A percentile compares a stretch with the other conserved stretches of the same genome.
Evolutionary conservation across 1,140 invertebrate genomes (phyloP).

Genomic region (Drosophila nebulosa): DNA sequence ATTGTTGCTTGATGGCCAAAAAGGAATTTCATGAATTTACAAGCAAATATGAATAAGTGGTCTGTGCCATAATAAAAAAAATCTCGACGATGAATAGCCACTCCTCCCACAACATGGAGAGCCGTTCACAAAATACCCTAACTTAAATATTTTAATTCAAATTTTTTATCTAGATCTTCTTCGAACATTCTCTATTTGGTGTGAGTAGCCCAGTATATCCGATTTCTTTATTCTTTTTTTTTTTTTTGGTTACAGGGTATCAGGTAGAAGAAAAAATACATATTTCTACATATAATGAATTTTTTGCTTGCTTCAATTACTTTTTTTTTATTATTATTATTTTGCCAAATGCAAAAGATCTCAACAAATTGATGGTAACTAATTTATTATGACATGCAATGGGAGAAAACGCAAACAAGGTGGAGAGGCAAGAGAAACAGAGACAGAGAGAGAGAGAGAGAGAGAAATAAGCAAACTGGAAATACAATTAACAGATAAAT

Average conservation of each 20-base stretch:
- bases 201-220: too few species aligned
- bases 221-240: too few species aligned
- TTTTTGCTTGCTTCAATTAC: slow-evolving; percentile 1
- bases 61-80: background rate
- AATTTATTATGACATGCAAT: slow-evolving; percentile 43
- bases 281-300: too few species aligned
- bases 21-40: slow-evolving; percentile 39
- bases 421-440: background rate
- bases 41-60: slow-evolving; percentile 10
- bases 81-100: background rate
- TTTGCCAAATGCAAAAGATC: slow-evolving; percentile 26
- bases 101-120: background rate
- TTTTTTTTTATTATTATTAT: slow-evolving; percentile 8
- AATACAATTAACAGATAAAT: slow-evolving; percentile 45
- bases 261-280: background rate
- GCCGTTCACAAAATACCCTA: background rate
- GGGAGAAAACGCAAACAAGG: background rate
- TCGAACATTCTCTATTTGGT: too few species aligned
- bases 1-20: slow-evolving; percentile 23
- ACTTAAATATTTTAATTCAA: too few species aligned
- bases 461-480: slow-evolving; percentile 8
- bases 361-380: slow-evolving; percentile 18
- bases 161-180: too few species aligned
- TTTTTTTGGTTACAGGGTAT: background rate
- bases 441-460: background rate